A percentile compares a stretch with the other conserved stretches of the same genome.
Evolutionary conservation across 2,113 vertebrate species (phyloP).

Genomic region (Eolophus roseicapilla): DNA sequence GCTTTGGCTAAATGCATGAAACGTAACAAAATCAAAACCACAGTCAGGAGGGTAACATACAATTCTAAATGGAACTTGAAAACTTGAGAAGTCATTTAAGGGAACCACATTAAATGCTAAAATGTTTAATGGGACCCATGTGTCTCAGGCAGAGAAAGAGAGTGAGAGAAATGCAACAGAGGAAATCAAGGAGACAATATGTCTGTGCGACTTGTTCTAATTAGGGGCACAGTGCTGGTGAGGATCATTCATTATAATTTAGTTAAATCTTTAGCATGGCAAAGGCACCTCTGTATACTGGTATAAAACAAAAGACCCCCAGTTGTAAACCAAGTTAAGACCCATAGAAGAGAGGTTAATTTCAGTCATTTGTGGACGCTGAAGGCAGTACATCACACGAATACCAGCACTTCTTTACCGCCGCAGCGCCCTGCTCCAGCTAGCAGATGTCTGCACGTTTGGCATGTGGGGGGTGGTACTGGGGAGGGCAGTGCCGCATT

Average conservation of each 20-base stretch:
- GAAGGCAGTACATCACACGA: slow-evolving; percentile 65
- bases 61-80: slow-evolving; percentile 82
- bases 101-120: slow-evolving; percentile 85
- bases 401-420: slow-evolving; percentile 69
- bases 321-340: slow-evolving; percentile 52
- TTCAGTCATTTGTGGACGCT: slow-evolving; percentile 60
- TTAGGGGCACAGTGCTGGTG: slow-evolving; percentile 78
- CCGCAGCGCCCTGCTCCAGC: slow-evolving; percentile 60
- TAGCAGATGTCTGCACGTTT: slow-evolving; percentile 76
- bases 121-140: slow-evolving; percentile 86
- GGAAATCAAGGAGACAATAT: slow-evolving; percentile 85
- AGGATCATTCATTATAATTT: slow-evolving; percentile 81
- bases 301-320: slow-evolving; percentile 70
- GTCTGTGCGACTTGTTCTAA: slow-evolving; percentile 85
- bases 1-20: slow-evolving; percentile 52
- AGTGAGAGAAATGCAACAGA: slow-evolving; percentile 80
- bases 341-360: slow-evolving; percentile 62
- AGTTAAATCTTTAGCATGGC: slow-evolving; percentile 75
- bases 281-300: slow-evolving; percentile 73
- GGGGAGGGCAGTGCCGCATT: slow-evolving; percentile 43
- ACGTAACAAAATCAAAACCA: slow-evolving; percentile 75
- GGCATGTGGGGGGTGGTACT: not conserved
- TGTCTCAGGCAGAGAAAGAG: slow-evolving; percentile 80
- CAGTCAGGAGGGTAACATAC: slow-evolving; percentile 74
- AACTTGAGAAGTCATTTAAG: slow-evolving; percentile 85